phyloP scores from a whole-genome alignment of 2,797 vertebrate genomes.

The Potorous gilbertii region DNA sequence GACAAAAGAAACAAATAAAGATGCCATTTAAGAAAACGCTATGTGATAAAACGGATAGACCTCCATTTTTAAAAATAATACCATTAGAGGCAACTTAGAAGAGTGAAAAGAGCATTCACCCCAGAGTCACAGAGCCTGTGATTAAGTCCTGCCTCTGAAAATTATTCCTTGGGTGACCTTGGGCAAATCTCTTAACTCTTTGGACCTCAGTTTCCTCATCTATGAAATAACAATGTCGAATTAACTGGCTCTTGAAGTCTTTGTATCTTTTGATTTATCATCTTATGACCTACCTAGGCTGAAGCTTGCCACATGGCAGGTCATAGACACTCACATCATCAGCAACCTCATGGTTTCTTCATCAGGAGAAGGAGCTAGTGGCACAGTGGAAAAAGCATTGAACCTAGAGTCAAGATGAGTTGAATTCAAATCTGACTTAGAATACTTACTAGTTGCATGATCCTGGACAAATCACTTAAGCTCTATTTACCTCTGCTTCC shows the following conservation, averaged over 20 bases:
- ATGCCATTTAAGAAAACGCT: background rate
- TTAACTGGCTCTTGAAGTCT: background rate
- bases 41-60: conserved; percentile 10
- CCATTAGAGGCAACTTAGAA: background rate
- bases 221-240: background rate
- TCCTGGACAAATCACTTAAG: background rate
- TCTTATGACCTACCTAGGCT: background rate
- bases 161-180: background rate
- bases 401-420: background rate
- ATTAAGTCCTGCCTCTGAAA: background rate
- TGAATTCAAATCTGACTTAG: background rate
- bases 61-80: conserved; percentile 13
- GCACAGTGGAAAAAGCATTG: background rate
- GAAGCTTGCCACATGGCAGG: background rate
- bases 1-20: conserved; percentile 16
- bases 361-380: background rate
- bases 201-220: background rate
- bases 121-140: background rate
- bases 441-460: background rate
- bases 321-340: background rate
- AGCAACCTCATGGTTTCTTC: background rate
- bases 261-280: background rate
- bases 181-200: background rate
- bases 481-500: background rate
- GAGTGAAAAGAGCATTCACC: background rate